Conservation (phyloP, 2,888 invertebrate genomes). For the Philopedon plagiatum region DNA sequence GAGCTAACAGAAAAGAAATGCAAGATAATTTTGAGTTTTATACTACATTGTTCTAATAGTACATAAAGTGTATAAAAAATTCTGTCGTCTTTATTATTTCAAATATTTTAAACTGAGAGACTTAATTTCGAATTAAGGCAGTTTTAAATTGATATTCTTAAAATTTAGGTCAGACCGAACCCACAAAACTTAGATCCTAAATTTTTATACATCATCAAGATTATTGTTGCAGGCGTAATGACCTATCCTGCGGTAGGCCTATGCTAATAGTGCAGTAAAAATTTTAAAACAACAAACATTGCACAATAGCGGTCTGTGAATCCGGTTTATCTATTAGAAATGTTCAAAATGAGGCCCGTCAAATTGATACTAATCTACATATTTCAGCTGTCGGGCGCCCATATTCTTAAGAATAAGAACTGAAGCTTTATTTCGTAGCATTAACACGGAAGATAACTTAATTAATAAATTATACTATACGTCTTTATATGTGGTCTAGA, state of each 20-base stretch:
- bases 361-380: constrained; percentile 50
- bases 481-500: constrained; percentile 44
- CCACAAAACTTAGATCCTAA: too few relatives aligned
- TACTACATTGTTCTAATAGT: too few relatives aligned
- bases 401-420: constrained; percentile 17
- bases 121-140: too few relatives aligned
- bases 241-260: constrained; percentile 21
- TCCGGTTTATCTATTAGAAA: constrained; percentile 42
- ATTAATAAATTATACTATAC: constrained; percentile 49
- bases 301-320: constrained; percentile 33
- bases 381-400: constrained; percentile 42
- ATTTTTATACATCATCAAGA: neutral
- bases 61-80: too few relatives aligned
- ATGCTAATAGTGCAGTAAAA: neutral
- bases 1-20: too few relatives aligned
- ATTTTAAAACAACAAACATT: constrained; percentile 34
- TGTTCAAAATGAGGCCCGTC: constrained; percentile 42
- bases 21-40: too few relatives aligned
- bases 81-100: too few relatives aligned
- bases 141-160: too few relatives aligned
- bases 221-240: neutral
- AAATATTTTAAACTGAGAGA: too few relatives aligned
- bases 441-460: constrained; percentile 51
- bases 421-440: constrained; percentile 31
- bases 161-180: neutral